These are phyloP conservation scores for Anticlea derivata DNA, from an alignment of 2,888 invertebrate genomes.

Conservation along the genomic window DNA sequence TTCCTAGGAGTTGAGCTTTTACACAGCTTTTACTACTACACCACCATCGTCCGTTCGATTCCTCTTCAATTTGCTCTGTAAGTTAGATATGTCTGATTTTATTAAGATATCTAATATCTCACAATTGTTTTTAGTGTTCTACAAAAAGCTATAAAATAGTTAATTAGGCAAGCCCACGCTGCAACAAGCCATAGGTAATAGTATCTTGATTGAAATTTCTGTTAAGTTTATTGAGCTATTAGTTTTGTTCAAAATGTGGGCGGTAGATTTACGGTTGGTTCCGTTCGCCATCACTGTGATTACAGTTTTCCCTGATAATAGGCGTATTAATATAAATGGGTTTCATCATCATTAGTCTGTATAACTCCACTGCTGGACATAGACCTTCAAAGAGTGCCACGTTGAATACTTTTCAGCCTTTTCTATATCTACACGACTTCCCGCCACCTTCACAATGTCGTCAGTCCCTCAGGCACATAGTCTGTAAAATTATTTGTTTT, in stretches of 20 bases:
- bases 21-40: no score
- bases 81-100: neutral
- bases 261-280: conserved; percentile 38
- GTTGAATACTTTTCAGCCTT: no score
- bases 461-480: no score
- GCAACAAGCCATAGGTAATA: conserved; percentile 32
- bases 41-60: no score
- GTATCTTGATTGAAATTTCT: conserved; percentile 35
- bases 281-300: conserved; percentile 30
- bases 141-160: conserved; percentile 9
- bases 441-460: no score
- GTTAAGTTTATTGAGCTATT: conserved; percentile 55
- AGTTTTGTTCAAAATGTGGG: conserved; percentile 48
- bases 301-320: conserved; percentile 36
- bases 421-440: no score
- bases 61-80: neutral
- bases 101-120: neutral
- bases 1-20: no score
- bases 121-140: neutral
- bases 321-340: neutral
- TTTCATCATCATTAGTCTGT: no score
- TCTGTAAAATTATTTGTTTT: no score
- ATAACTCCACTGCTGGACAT: no score
- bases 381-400: no score
- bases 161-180: conserved; percentile 36